Evolutionary conservation across 2,797 vertebrate species (phyloP), one percentile per base, ranked within the genome.

Genomic region (Callimico goeldii): DNA sequence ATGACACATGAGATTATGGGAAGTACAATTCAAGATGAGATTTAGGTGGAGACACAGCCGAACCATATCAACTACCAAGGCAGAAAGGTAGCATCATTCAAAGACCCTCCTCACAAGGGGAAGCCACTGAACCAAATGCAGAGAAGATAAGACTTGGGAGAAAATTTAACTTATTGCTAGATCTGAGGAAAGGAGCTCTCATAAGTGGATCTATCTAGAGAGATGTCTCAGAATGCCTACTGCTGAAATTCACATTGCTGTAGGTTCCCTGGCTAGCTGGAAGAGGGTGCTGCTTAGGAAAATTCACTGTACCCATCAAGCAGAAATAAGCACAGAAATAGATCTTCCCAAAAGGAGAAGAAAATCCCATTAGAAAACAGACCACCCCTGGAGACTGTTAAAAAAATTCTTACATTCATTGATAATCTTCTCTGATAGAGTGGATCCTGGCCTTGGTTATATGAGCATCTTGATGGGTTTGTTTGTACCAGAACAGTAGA

Each of bases 301-400:
- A 82, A 61, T 55, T 80, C 5, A 61, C 28, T 43, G 41, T n/a
- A 64, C 17, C 41, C 30, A 30, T 83, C 26, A 61, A 48, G 26
- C 41, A 95, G 88, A 96, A 96, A 73, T 46, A 76, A 95, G 33
- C 12, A 26, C 36, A 91, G 57, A 76, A n/a, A 55, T 20, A 28
- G 8, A 46, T 70, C 8, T 95, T 82, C 46, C 19, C 2, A 81
- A 22, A 88, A 50, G 20, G 52, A 33, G 5, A 36, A 90, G 75
- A 67, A 89, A 84, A 79, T 43, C 76, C 64, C 84, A 52, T 76
- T 70, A 93, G 39, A 80, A 93, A 83, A 43, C 28, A 89, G 72
- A 70, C 28, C 7, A 57, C 41, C 19, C 30, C 52, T 19, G 4
- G 36, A 41, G 41, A 77, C 9, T 67, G 50, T 79, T 81, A 55